A percentile compares a stretch with the other conserved stretches of the same genome.
phyloP scores from a whole-genome alignment of 2,888 invertebrate species.

The Elysia crispata region DNA sequence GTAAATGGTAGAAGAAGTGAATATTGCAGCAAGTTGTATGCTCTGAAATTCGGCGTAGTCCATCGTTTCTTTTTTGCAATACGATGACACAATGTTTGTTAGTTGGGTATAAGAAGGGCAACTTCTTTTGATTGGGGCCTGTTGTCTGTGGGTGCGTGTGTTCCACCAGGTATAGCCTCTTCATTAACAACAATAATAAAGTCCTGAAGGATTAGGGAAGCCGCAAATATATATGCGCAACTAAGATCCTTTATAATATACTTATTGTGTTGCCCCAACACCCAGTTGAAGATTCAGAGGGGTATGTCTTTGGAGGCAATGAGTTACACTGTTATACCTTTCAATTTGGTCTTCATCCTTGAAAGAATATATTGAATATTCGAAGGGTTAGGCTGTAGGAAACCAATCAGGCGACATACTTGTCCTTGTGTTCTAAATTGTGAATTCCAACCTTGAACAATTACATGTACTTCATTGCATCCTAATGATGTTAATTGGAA shows the following conservation, averaged over 20 bases:
- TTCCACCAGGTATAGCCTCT: neutral
- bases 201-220: neutral
- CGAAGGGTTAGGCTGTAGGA: too few species aligned
- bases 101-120: conserved; percentile 2
- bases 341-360: neutral
- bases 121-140: neutral
- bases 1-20: neutral
- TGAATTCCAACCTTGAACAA: conserved; percentile 9
- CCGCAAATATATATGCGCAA: conserved; percentile 1
- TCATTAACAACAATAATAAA: neutral
- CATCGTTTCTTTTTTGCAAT: neutral
- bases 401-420: neutral
- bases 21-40: conserved; percentile 1
- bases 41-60: neutral
- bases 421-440: neutral
- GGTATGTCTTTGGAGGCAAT: neutral
- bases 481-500: conserved; percentile 10
- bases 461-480: too few species aligned
- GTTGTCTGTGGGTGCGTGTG: neutral
- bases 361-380: neutral
- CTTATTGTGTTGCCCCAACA: neutral
- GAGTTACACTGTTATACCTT: neutral
- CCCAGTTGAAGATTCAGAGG: neutral
- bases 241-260: neutral
- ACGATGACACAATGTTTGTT: neutral